Base-by-base conservation (phyloP, 2,888 invertebrate species). In the Microlaimidae sp. region DNA sequence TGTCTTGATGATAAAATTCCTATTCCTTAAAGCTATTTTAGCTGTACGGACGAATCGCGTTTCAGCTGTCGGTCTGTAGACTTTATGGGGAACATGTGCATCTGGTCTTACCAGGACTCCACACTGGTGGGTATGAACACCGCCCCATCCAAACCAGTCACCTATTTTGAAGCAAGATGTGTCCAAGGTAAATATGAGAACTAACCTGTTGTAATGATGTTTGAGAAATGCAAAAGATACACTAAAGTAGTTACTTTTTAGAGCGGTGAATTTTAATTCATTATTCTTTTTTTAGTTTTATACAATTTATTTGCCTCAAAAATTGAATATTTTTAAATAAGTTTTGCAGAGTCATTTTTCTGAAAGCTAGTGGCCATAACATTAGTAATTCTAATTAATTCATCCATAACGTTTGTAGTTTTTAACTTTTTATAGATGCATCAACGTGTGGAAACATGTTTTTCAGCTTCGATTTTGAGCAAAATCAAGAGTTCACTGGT, bases 381-480 rank as follows among this genome's bases (percentile, higher is more conserved):
- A n/a, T n/a, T n/a, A n/a, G n/a, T n/a, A n/a, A n/a, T n/a, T n/a
- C n/a, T n/a, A n/a, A n/a, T n/a, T n/a, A n/a, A n/a, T n/a, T n/a
- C 32, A 32, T 32, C 17, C 32, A 32, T 32, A 32, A 7, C 32
- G 32, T 32, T 13, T 17, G 32, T 32, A 32, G 32, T 32, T 17
- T 13, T 13, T 32, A 7, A 13, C 17, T 7, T 32, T 32, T 32
- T 32, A 23, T 27, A 48, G 48, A 28, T 48, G 24, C 48, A 23
- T 13, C 17, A 21, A 4, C 42, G 7, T 51, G 51, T 48, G 45
- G 42, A 13, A 26, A 45, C 27, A 17, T 13, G n/a, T 24, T n/a
- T 13, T 51, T 48, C 24, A 46, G 43, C 5, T 51, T 51, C 43
- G 43, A 51, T 25, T 24, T 51, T 13, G 17, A 41, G 19, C 51